These are phyloP conservation scores for Nasalis larvatus DNA, from an alignment of 2,113 vertebrate genomes.

Conservation along the genomic window DNA sequence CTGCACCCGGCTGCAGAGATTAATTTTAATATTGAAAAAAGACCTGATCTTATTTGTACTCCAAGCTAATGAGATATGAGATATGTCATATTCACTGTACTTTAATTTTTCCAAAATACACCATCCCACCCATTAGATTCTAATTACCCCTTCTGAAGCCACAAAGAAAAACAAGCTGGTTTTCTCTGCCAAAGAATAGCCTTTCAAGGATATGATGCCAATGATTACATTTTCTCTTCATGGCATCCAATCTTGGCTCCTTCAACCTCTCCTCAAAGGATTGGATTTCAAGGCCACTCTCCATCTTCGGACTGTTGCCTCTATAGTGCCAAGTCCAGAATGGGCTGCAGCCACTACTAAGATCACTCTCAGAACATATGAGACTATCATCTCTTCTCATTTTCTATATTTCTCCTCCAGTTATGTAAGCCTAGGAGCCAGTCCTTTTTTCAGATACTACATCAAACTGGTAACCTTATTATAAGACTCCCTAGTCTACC, in stretches of 20 bases:
- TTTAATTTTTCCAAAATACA: conserved; percentile 45
- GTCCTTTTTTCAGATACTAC: conserved; percentile 22
- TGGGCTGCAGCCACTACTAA: background rate
- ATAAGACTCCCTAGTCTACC: background rate
- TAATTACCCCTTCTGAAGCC: conserved; percentile 24
- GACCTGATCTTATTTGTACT: conserved; percentile 30
- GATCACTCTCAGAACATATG: background rate
- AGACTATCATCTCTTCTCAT: background rate
- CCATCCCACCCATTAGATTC: background rate
- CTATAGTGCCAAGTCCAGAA: background rate
- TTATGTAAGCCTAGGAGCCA: background rate
- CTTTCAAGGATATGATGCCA: conserved; percentile 17
- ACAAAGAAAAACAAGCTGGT: conserved; percentile 42
- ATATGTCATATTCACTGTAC: background rate
- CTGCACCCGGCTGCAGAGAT: background rate
- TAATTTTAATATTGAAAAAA: conserved; percentile 27
- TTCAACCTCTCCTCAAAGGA: background rate
- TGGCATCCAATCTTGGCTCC: background rate
- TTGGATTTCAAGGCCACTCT: background rate
- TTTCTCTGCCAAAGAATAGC: background rate
- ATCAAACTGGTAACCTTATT: background rate
- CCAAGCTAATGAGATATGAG: background rate
- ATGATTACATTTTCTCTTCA: conserved; percentile 35
- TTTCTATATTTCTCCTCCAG: background rate
- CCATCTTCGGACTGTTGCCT: background rate